A percentile compares a stretch with the other conserved stretches of the same genome.
Evolutionary conservation across 1,140 invertebrate species (phyloP).

Genomic region (Leptinotarsa defecta): DNA sequence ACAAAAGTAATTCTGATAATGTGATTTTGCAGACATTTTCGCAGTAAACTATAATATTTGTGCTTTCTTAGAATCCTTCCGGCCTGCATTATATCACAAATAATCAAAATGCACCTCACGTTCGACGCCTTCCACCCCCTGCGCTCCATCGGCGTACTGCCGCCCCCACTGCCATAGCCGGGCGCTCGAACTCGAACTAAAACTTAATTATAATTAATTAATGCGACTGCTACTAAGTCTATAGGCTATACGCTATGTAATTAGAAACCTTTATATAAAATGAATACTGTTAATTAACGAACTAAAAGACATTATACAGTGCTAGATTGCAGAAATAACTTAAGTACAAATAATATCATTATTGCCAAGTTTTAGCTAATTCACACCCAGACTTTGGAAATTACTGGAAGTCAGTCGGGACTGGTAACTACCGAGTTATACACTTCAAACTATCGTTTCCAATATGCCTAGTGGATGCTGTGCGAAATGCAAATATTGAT

Average conservation of each 20-base stretch:
- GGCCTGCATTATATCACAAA: constrained; percentile 31
- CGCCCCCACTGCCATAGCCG: constrained; percentile 24
- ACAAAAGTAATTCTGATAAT: too few relatives aligned
- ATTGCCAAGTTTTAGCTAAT: constrained; percentile 33
- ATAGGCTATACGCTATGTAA: constrained; percentile 60
- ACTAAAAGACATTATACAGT: constrained; percentile 63
- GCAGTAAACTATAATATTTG: not conserved
- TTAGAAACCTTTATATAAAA: constrained; percentile 67
- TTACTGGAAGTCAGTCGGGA: not conserved
- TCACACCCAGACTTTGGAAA: constrained; percentile 21
- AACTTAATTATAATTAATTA: constrained; percentile 82
- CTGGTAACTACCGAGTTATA: not conserved
- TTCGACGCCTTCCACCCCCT: constrained; percentile 25
- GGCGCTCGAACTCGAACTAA: constrained; percentile 66
- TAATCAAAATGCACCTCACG: constrained; percentile 32
- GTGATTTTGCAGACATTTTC: too few relatives aligned
- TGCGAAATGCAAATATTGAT: too few relatives aligned
- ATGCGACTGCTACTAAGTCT: constrained; percentile 63
- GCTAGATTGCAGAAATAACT: constrained; percentile 56
- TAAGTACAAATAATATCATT: constrained; percentile 45
- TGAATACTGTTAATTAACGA: constrained; percentile 66
- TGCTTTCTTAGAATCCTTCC: constrained; percentile 17
- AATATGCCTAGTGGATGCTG: too few relatives aligned
- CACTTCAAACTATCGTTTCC: not conserved
- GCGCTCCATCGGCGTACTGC: not conserved